phyloP scores from a whole-genome alignment of 1,140 invertebrate species.

The Oryctes rhinoceros region DNA sequence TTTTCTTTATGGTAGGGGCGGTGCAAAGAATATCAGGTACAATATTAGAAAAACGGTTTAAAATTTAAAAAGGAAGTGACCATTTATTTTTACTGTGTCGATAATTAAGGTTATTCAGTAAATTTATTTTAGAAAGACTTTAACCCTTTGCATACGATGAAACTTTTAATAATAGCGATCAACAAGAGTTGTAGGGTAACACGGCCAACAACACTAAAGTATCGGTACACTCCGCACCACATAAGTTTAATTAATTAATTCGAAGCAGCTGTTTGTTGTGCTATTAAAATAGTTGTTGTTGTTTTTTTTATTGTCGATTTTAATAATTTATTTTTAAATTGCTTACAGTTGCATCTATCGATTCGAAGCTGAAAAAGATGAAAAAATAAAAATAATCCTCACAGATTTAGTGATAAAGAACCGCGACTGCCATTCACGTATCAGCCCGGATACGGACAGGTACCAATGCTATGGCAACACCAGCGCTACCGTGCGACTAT shows the following conservation, averaged over 20 bases:
- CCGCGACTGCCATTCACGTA: constrained; percentile 69
- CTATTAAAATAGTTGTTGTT: too few species aligned
- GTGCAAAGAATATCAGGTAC: constrained; percentile 80
- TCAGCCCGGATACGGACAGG: constrained; percentile 73
- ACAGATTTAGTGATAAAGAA: constrained; percentile 73
- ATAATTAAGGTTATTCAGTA: neutral
- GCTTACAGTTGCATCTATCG: constrained; percentile 81
- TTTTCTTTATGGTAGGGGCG: constrained; percentile 86
- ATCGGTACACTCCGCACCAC: too few species aligned
- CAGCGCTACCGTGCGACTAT: constrained; percentile 67
- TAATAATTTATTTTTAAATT: neutral
- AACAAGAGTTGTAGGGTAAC: too few species aligned
- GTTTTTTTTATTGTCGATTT: too few species aligned
- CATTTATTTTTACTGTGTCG: neutral
- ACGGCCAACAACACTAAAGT: too few species aligned
- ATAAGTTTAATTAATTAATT: too few species aligned
- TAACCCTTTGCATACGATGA: too few species aligned
- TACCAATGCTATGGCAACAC: constrained; percentile 74
- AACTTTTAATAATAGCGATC: too few species aligned
- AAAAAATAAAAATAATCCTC: constrained; percentile 75
- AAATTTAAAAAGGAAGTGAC: neutral
- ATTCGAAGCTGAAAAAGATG: constrained; percentile 82
- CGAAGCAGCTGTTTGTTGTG: too few species aligned
- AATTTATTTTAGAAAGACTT: too few species aligned
- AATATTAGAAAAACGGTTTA: neutral